Evolutionary conservation across 2,888 invertebrate species (phyloP), one percentile per base, ranked within the genome.

Genomic region (Branchipolynoe longqiensis): DNA sequence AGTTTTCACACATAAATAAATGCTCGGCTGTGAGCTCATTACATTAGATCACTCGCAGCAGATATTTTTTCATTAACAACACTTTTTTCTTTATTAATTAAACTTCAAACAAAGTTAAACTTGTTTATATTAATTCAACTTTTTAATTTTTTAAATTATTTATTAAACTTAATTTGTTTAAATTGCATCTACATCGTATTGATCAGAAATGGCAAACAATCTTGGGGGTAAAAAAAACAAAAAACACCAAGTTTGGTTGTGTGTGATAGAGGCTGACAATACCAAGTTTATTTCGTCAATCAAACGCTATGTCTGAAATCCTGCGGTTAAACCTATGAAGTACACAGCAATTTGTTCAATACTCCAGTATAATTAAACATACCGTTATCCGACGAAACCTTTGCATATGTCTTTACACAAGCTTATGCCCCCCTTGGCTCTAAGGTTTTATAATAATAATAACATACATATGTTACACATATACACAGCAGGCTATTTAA

Each of bases 241-340:
- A 22, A 62, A 69, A 69, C 36, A 69, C 33, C 36, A 69, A n/a
- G 14, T 69, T 36, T 69, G 62, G 69, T 58, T 12, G 28, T 78
- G 78, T 78, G 78, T 78, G 78, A 48, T 78, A 78, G 69, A 69
- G 78, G 48, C 78, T 78, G 78, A 78, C 78, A 78, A 78, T 78
- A 78, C 48, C 78, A 78, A 78, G 78, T 78, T 78, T 78, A 78
- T 78, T 78, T 78, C 78, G 54, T 78, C 78, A 78, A 41, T 78
- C 78, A 41, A 48, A 48, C 78, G 48, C 78, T 78, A 78, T 48
- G 41, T 48, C 48, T 18, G 41, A 31, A 78, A 48, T 78, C 78
- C 78, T 48, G 78, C 54, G 41, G 78, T 78, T 78, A 78, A 78
- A 78, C 41, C 28, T 31, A 69, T 69, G 69, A n/a, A 69, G 1